Base-by-base conservation (phyloP, 2,113 vertebrate species). In the Astur gentilis region DNA sequence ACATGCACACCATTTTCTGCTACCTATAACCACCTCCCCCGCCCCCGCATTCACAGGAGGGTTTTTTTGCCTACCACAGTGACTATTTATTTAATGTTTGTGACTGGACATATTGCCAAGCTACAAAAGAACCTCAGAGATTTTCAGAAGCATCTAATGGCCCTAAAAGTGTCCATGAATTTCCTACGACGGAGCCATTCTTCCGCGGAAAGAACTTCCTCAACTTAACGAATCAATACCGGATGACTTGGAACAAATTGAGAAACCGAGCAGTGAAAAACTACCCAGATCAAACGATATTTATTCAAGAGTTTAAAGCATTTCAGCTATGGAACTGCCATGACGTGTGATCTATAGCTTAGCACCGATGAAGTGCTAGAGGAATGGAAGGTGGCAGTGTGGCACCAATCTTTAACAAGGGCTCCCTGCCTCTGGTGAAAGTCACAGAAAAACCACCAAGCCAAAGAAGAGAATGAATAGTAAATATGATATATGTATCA, bases 171-270 rank as follows among this genome's bases (percentile, higher is more conserved):
- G 11, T 34, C 77, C 29, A 45, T 67, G 42, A 78, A 78, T 78
- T 91, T 84, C 78, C 42, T 84, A 14, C 60, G 81, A 7, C 3
- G 8, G 60, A 70, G 80, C 58, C 15, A 78, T 87, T 75, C n/a
- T 75, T 93, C 57, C 67, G 13, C 32, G 82, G 69, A 60, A 93
- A 82, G 64, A 54, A 75, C 32, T n/a, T 20, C 29, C n/a, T 75
- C 32, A 87, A n/a, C n/a, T 83, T 92, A 67, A 71, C 21, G 6
- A 94, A 87, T 89, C 73, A 78, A 62, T 84, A 87, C 38, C 18
- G 36, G 29, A 64, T 87, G 84, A 70, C 81, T 91, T 45, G 38
- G 45, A 95, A 94, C 45, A 95, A 94, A 84, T 7, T 82, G 64
- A 81, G 77, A 75, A 94, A 81, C 16, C 0, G 4, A 87, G 84